Base-by-base conservation (phyloP, 2,888 invertebrate species). In the Helleia helle region DNA sequence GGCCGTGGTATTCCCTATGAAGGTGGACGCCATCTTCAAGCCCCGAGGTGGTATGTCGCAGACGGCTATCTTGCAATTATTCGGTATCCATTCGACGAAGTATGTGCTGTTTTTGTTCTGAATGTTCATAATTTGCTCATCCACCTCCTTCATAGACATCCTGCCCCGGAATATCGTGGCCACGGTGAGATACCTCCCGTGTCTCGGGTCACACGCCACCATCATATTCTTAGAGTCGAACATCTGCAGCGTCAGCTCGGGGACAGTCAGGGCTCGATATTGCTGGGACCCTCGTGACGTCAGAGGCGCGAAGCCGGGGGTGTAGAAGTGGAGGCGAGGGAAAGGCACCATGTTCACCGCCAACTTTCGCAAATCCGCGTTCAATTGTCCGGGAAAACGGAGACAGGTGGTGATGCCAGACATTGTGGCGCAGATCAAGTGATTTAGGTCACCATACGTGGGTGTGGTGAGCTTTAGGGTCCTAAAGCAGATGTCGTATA, bases 131-230 rank as follows among this genome's bases (percentile, higher is more conserved):
- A 93, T 87, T 61, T 93, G 92, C 60, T 93, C 92, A 58, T 93
- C 93, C 1, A 93, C 92, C 87, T 96, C 95, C 63, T 96, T 96
- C 95, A 95, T 96, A 7, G 95, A 95, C 93, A 96, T 94, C 47
- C 93, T 87, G 0, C 94, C 95, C 56, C 95, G 87, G 86, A 95
- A 95, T 56, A 95, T 92, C 26, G 95, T 93, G 3, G 95, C 95
- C 0, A 95, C 95, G 0, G 95, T 96, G 38, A 96, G 80, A 64
- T 96, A 96, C 48, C 95, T 87, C 13, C 95, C 96, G 63, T 95
- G 95, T 30, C 95, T 86, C 0, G 96, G 96, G 66, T 96, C 95
- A 62, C 96, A 96, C 1, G 96, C 96, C 1, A 94, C 94, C 95
- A 95, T 87, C 93, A 93, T 71, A 89, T 86, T 88, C 89, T 93